Percentiles rank a stretch among this genome's conserved stretches.
Evolutionary conservation across 2,888 invertebrate species (phyloP).

Genomic region (Galeopsomyia nigrocyanea): DNA sequence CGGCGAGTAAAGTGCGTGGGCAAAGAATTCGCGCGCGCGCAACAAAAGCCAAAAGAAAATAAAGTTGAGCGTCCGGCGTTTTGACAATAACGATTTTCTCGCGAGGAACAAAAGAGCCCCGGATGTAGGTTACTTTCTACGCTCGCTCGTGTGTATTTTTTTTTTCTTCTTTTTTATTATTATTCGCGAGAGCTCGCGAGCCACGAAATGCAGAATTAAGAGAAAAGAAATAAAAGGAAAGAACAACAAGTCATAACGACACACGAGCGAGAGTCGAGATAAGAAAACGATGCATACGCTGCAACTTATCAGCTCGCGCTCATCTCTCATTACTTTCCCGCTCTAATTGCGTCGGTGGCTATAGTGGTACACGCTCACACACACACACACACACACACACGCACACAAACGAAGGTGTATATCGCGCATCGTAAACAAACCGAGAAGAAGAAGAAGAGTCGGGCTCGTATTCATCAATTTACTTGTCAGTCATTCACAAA

Average conservation of each 20-base stretch:
- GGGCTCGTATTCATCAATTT: slow-evolving; percentile 41
- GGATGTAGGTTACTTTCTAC: too few species aligned
- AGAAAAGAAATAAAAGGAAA: not conserved
- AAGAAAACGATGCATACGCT: not conserved
- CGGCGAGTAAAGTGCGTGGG: too few species aligned
- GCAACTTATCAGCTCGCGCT: not conserved
- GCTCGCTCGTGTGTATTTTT: too few species aligned
- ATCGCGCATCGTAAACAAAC: not conserved
- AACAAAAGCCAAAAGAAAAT: too few species aligned
- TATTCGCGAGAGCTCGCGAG: not conserved
- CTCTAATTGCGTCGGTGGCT: not conserved
- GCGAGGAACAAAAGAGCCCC: too few species aligned
- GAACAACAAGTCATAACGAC: not conserved
- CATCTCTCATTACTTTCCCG: slow-evolving; percentile 1
- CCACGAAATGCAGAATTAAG: not conserved
- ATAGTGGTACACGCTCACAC: not conserved
- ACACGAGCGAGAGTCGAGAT: not conserved
- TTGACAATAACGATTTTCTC: too few species aligned
- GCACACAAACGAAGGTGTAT: not conserved
- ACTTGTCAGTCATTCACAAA: slow-evolving; percentile 30
- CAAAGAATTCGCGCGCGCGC: too few species aligned
- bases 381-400: not conserved
- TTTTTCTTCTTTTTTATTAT: not conserved
- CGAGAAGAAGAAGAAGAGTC: not conserved
- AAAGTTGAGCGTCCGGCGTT: too few species aligned